phyloP scores from a whole-genome alignment of 2,113 vertebrate species.

The Urocitellus parryii region DNA sequence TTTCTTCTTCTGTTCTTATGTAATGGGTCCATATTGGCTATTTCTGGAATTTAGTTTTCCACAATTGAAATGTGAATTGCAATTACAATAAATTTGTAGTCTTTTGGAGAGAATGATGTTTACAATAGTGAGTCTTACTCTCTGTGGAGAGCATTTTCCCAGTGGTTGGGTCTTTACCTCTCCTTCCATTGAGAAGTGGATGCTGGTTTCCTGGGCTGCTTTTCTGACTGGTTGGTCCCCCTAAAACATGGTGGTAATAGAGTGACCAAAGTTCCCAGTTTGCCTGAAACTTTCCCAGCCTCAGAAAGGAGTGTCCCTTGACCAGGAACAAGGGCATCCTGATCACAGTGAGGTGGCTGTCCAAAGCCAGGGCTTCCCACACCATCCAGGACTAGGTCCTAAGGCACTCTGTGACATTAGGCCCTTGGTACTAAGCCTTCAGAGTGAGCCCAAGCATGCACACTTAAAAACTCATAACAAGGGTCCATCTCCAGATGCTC shows the following conservation, averaged over 20 bases:
- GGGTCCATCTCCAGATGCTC: accelerated
- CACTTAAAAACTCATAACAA: accelerated
- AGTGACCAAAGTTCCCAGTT: accelerated
- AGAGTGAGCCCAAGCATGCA: accelerated
- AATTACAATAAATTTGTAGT: background rate
- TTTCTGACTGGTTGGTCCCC: no score
- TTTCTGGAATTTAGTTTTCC: background rate
- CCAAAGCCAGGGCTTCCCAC: accelerated
- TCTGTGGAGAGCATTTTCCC: background rate
- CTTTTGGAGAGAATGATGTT: background rate
- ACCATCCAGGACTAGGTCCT: background rate
- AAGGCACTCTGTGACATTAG: accelerated
- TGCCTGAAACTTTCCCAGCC: accelerated
- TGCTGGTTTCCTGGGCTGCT: background rate
- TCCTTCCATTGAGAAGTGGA: background rate
- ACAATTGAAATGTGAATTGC: background rate
- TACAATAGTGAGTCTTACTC: accelerated
- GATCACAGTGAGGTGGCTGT: accelerated
- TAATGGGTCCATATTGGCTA: accelerated
- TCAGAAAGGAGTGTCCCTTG: accelerated
- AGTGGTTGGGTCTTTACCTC: accelerated
- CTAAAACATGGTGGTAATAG: accelerated
- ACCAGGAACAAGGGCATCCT: no score
- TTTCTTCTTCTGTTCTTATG: background rate
- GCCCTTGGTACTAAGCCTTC: accelerated